Evolutionary conservation across 2,797 vertebrate genomes (phyloP).

Genomic region (Dallia pectoralis): DNA sequence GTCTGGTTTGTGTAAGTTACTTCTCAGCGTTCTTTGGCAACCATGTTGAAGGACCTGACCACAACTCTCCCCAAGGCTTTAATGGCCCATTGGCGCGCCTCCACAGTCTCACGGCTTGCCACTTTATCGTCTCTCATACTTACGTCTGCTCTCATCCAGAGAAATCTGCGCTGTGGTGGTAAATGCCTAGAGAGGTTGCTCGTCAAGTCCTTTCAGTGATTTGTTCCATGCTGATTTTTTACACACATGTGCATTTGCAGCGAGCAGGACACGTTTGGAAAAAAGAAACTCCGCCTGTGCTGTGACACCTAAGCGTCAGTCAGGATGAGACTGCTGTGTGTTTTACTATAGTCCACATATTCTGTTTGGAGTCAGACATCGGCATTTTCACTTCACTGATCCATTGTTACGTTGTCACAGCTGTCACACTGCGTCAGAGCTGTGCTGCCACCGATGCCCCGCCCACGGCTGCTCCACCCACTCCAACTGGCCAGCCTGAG

Average conservation of each 20-base stretch:
- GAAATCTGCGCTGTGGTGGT: not conserved
- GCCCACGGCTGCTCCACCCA: constrained; percentile 44
- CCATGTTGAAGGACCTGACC: not conserved
- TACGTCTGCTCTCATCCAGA: not conserved
- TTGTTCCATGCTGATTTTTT: not conserved
- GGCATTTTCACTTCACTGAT: not conserved
- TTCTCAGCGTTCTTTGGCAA: not conserved
- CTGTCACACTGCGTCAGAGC: constrained; percentile 54
- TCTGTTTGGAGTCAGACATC: not conserved
- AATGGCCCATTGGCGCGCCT: not conserved
- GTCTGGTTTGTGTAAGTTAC: not conserved
- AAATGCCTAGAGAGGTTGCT: not conserved
- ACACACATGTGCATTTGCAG: not conserved
- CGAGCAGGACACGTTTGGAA: not conserved
- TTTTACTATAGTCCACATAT: not conserved
- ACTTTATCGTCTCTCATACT: not conserved
- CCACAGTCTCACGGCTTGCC: not conserved
- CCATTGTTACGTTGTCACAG: constrained; percentile 40
- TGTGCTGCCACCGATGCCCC: constrained; percentile 52
- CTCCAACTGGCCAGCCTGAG: constrained; percentile 65
- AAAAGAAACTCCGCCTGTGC: not conserved
- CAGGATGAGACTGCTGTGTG: not conserved
- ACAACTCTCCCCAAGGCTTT: not conserved
- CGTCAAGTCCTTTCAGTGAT: not conserved
- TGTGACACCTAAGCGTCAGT: not conserved